These are phyloP conservation scores for Drosophila robusta DNA, from an alignment of 2,888 invertebrate species.

Conservation along the genomic window DNA sequence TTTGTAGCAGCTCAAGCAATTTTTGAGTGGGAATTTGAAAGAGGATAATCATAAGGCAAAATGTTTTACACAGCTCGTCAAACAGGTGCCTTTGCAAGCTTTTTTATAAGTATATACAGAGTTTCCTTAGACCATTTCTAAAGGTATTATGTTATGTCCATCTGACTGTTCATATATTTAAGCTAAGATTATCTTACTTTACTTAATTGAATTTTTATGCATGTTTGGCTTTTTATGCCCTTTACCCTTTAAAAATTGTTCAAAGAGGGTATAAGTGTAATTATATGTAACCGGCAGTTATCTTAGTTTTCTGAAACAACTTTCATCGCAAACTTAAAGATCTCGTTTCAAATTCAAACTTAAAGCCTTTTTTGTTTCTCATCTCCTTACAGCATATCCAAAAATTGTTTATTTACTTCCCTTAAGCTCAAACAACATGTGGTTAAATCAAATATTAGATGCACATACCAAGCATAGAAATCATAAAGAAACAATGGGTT, in stretches of 20 bases:
- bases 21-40: background rate
- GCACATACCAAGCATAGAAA: slow-evolving; percentile 13
- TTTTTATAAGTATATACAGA: background rate
- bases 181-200: background rate
- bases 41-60: background rate
- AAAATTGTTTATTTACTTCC: background rate
- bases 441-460: slow-evolving; percentile 9
- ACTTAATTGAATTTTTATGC: background rate
- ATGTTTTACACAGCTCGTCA: background rate
- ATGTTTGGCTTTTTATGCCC: background rate
- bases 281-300: no score
- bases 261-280: no score
- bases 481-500: slow-evolving; percentile 3
- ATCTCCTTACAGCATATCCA: no score
- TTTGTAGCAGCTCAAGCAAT: background rate
- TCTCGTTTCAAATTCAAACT: no score
- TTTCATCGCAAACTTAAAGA: no score
- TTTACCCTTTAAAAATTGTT: no score
- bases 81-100: background rate
- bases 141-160: no score
- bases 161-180: background rate
- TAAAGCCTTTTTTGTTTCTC: no score
- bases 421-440: background rate
- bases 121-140: no score
- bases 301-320: no score